Conservation (phyloP, 92 coral and sea anemone species). For the Virgularia gustaviana region DNA sequence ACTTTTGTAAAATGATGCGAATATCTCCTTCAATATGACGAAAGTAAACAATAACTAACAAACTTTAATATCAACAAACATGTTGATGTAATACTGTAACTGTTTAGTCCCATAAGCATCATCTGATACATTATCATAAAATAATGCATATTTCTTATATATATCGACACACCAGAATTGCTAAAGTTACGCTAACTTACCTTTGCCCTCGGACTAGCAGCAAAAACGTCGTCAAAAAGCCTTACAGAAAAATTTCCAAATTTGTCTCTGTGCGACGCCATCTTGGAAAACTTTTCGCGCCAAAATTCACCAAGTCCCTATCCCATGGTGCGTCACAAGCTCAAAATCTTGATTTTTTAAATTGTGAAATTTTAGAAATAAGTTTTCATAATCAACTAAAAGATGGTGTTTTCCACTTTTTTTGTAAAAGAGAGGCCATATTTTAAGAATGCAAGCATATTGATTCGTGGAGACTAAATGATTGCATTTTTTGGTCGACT, state of each 20-base stretch:
- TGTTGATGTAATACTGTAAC: neutral
- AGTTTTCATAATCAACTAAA: too few relatives aligned
- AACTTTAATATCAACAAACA: neutral
- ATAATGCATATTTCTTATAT: neutral
- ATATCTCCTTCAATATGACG: neutral
- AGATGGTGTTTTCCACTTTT: too few relatives aligned
- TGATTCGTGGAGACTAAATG: too few relatives aligned
- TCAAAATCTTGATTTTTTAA: neutral
- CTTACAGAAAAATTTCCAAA: neutral
- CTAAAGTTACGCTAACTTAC: conserved; percentile 16
- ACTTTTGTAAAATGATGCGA: neutral
- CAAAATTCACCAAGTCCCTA: neutral
- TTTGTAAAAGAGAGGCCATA: too few relatives aligned
- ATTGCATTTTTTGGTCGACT: too few relatives aligned
- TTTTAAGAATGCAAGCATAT: neutral
- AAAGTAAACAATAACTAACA: neutral
- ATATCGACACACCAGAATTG: neutral
- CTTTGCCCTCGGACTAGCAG: conserved; percentile 82
- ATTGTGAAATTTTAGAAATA: neutral
- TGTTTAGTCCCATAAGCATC: neutral
- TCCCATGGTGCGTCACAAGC: neutral
- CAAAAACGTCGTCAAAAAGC: conserved; percentile 63
- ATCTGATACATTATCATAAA: neutral
- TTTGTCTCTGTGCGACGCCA: conserved; percentile 11
- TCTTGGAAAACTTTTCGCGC: conserved; percentile 7